A percentile compares a stretch with the other conserved stretches of the same genome.
Conservation (phyloP, 2,888 invertebrate genomes). For the Tiphia femorata region DNA sequence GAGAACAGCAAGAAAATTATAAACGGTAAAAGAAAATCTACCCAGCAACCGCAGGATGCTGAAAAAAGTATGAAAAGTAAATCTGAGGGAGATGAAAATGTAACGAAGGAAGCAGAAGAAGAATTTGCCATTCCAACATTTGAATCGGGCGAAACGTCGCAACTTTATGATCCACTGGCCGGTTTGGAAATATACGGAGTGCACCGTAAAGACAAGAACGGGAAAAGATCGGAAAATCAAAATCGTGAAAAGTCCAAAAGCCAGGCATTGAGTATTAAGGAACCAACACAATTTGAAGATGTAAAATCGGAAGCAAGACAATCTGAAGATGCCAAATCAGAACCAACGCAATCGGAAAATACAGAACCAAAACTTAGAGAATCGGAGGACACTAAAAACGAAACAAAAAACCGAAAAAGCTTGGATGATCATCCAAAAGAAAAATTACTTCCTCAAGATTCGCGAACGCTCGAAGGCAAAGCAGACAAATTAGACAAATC, state of each 20-base stretch:
- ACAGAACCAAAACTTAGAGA: background rate
- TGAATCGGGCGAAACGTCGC: conserved; percentile 3
- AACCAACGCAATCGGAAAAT: background rate
- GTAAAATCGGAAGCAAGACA: background rate
- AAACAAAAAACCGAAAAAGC: background rate
- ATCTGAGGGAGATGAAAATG: too few relatives aligned
- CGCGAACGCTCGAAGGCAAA: too few relatives aligned
- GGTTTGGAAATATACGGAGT: conserved; percentile 36
- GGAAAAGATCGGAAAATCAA: background rate
- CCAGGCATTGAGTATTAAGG: too few relatives aligned
- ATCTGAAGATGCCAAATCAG: background rate
- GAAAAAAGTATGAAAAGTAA: too few relatives aligned
- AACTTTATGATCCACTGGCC: conserved; percentile 32
- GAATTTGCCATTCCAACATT: too few relatives aligned
- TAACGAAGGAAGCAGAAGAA: too few relatives aligned
- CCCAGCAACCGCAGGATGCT: too few relatives aligned
- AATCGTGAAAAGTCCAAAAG: background rate
- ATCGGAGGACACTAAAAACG: background rate
- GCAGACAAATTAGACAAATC: conserved; percentile 18
- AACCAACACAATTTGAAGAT: background rate
- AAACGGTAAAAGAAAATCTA: too few relatives aligned
- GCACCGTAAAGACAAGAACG: conserved; percentile 1
- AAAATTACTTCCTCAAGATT: background rate
- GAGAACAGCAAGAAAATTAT: too few relatives aligned
- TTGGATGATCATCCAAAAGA: background rate